Evolutionary conservation across 2,113 vertebrate species (phyloP), one percentile per base, ranked within the genome.

Genomic region (Thinocorus orbignyianus): DNA sequence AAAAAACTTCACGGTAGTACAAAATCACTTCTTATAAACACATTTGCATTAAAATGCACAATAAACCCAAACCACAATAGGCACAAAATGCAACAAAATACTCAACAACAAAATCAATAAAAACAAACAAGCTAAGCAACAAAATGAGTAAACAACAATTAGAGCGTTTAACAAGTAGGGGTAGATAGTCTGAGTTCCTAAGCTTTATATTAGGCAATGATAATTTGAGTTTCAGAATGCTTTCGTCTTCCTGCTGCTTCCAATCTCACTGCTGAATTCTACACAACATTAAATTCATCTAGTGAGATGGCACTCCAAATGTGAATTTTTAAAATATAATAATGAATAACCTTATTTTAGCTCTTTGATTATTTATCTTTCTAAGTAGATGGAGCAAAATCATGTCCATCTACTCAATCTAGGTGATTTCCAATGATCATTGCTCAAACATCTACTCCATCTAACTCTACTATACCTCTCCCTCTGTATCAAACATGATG

Each of bases 111-210:
- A 89, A 95, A 95, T 93, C 84, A 85, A 95, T 95, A 88, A 88
- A 92, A 94, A 7, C 62, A 95, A 97, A 91, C 84, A 90, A 89
- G 17, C 70, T 87, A 93, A 91, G 54, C 78, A 96, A 91, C 49
- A 80, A 93, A 93, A 91, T 54, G 73, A 94, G 81, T 91, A 96
- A 97, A 95, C 78, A 94, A 62, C 91, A 96, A 95, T 95, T 95
- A 94, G 41, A 90, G 70, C 28, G 85, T 91, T 96, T 94, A 95
- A 90, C 66, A 91, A 87, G 54, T n/a, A 82, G 66, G 14, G n/a
- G 69, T n/a, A 90, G 61, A 72, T 51, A 86, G 69, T 78, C 61
- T 72, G 70, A 54, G n/a, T 77, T 90, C 54, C 81, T 89, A 88
- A 82, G 61, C 48, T 85, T 96, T 85, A 68, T 93, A 84, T 85